phyloP scores from a whole-genome alignment of 2,113 vertebrate species.

The Percopsis transmontana region DNA sequence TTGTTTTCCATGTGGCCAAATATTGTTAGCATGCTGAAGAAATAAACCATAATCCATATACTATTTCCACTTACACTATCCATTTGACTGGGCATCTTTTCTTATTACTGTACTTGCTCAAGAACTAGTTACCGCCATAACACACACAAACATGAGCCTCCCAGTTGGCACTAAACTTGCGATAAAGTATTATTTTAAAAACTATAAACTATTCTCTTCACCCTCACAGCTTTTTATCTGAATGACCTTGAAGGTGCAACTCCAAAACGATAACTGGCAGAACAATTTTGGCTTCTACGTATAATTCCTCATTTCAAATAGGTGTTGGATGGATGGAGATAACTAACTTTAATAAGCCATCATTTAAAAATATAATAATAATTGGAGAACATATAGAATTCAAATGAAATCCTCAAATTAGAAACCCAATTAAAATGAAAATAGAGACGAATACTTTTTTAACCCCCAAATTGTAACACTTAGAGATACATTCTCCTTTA shows the following conservation, averaged over 20 bases:
- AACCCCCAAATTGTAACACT: too few species aligned
- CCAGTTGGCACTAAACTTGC: not conserved
- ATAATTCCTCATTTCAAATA: not conserved
- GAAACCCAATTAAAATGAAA: too few species aligned
- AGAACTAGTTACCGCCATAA: not conserved
- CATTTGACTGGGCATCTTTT: not conserved
- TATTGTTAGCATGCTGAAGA: not conserved
- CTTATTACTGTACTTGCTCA: not conserved
- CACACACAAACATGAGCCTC: not conserved
- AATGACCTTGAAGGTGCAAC: not conserved
- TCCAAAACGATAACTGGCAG: not conserved
- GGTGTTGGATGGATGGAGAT: too few species aligned
- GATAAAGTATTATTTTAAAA: too few species aligned
- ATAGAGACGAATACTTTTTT: too few species aligned
- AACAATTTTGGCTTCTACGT: not conserved
- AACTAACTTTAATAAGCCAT: too few species aligned
- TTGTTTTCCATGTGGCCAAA: conserved; percentile 43
- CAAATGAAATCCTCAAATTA: too few species aligned
- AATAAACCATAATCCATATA: not conserved
- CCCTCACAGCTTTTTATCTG: conserved; percentile 21
- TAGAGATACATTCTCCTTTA: too few species aligned
- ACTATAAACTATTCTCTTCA: too few species aligned
- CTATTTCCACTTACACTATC: not conserved
- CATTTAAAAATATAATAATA: too few species aligned
- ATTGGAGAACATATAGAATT: too few species aligned